Evolutionary conservation across 2,797 vertebrate genomes (phyloP).

Genomic region (Fistularia tabacaria): DNA sequence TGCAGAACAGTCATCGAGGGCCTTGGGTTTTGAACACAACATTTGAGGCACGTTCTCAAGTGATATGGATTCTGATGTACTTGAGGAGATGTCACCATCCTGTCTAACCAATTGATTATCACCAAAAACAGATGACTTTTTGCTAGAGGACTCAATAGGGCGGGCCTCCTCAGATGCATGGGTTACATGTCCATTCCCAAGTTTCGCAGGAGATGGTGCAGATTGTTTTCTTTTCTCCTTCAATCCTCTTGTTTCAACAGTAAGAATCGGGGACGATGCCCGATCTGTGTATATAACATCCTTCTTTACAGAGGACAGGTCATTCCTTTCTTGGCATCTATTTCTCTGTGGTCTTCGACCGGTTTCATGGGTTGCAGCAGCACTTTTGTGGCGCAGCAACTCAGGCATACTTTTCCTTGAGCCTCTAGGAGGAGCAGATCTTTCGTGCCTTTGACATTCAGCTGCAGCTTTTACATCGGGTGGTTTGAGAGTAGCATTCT

Average conservation of each 20-base stretch:
- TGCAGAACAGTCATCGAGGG: conserved; percentile 23
- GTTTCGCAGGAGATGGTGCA: conserved; percentile 20
- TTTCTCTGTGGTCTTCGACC: conserved; percentile 37
- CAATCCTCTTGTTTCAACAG: conserved; percentile 67
- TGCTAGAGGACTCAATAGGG: conserved; percentile 6
- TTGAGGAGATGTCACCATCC: conserved; percentile 26
- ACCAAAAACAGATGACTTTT: conserved; percentile 23
- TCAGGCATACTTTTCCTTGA: conserved; percentile 45
- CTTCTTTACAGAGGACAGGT: conserved; percentile 34
- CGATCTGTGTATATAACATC: conserved; percentile 79
- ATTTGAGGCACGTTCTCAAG: conserved; percentile 55
- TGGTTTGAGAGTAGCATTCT: conserved; percentile 19
- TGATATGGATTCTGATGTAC: conserved; percentile 44
- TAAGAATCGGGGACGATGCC: conserved; percentile 92
- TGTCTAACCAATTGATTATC: conserved; percentile 9
- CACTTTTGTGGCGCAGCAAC: conserved; percentile 40
- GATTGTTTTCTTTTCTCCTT: conserved; percentile 50
- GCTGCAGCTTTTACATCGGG: conserved; percentile 36
- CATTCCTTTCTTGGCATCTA: conserved; percentile 30
- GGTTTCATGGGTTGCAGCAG: conserved; percentile 40
- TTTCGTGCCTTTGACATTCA: conserved; percentile 44
- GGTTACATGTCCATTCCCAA: conserved; percentile 24
- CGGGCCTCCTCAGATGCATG: conserved; percentile 32
- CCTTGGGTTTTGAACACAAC: conserved; percentile 27
- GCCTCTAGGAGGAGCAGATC: conserved; percentile 43